These are phyloP conservation scores for Pristiophorus japonicus DNA, from an alignment of 2,113 vertebrate genomes.

Conservation along the genomic window DNA sequence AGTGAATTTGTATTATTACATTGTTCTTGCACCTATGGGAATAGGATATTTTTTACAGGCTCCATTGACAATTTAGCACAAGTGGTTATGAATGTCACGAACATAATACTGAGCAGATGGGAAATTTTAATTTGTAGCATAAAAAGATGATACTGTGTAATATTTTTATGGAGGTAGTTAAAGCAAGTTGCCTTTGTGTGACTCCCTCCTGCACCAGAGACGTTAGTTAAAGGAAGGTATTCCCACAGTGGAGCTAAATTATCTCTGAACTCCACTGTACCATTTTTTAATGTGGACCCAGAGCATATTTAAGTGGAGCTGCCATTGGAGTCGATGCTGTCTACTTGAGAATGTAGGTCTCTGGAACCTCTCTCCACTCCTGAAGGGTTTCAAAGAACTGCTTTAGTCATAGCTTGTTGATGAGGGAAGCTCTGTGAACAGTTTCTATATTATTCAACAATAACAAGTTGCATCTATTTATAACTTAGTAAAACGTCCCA, in stretches of 20 bases:
- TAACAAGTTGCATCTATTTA: background rate
- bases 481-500: background rate
- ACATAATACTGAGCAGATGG: background rate
- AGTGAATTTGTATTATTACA: background rate
- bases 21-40: background rate
- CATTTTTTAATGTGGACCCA: too few species aligned
- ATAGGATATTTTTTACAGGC: background rate
- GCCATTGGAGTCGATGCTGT: background rate
- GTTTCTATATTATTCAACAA: background rate
- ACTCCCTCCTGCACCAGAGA: background rate
- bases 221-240: background rate
- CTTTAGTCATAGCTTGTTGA: background rate
- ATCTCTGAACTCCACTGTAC: too few species aligned
- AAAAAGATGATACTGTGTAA: background rate
- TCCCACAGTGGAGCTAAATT: background rate
- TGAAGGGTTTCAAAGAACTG: background rate
- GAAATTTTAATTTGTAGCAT: background rate
- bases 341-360: background rate
- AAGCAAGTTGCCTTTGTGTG: background rate
- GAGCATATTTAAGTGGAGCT: background rate
- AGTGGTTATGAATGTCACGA: background rate
- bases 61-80: background rate
- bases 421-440: background rate
- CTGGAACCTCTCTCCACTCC: too few species aligned
- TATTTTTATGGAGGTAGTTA: background rate